Percentiles rank a stretch among this genome's conserved stretches.
phyloP scores from a whole-genome alignment of 2,797 vertebrate genomes.

The Xenentodon cancila region DNA sequence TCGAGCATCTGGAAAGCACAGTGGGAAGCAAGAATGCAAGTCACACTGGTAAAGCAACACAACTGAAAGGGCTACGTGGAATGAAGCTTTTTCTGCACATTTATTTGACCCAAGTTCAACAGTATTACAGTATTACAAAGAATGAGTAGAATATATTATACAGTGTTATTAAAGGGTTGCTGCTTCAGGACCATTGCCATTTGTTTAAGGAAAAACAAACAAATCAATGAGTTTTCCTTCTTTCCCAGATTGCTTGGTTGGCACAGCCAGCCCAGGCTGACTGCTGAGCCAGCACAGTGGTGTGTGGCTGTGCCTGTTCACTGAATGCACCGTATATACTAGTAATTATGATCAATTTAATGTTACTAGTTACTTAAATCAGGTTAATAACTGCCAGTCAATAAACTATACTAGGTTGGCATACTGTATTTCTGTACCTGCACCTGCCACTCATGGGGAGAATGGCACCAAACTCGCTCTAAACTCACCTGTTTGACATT shows the following conservation, averaged over 20 bases:
- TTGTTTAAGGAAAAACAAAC: not conserved
- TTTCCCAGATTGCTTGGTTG: not conserved
- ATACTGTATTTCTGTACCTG: no score
- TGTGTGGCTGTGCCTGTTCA: not conserved
- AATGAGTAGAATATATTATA: no score
- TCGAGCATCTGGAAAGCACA: constrained; percentile 1
- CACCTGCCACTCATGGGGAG: not conserved
- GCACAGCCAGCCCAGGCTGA: not conserved
- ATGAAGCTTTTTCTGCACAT: no score
- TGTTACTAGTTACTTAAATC: not conserved
- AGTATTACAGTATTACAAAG: no score
- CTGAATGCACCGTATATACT: not conserved
- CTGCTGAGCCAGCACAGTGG: constrained; percentile 1
- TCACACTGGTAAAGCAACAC: no score
- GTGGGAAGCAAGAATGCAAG: no score
- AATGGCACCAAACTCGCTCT: not conserved
- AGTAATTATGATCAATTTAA: not conserved
- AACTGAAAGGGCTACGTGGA: no score
- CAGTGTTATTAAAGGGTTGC: not conserved
- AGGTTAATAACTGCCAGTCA: constrained; percentile 1
- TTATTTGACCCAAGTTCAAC: no score
- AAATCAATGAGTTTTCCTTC: not conserved
- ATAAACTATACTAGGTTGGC: not conserved
- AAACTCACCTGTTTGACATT: constrained; percentile 92
- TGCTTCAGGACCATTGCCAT: not conserved